These are phyloP conservation scores for Rhopilema esculentum DNA, from an alignment of 30 jellyfish, hydroid and myxozoan species.

Conservation along the genomic window DNA sequence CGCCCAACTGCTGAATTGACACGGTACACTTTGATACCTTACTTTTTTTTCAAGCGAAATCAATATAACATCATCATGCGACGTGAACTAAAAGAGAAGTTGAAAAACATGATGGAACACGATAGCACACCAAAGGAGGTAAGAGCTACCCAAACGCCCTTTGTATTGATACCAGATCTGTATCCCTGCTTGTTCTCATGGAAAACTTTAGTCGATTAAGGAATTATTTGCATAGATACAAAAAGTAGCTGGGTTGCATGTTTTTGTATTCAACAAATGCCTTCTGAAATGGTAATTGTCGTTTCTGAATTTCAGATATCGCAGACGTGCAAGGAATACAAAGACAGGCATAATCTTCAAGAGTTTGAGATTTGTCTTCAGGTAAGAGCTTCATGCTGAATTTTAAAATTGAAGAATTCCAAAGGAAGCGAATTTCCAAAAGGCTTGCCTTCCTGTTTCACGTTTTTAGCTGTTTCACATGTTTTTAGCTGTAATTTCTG, in stretches of 20 bases:
- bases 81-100: slow-evolving; percentile 78
- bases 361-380: slow-evolving; percentile 89
- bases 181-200: too few relatives aligned
- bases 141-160: background rate
- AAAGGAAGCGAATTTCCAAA: background rate
- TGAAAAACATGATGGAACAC: slow-evolving; percentile 84
- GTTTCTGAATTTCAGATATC: slow-evolving; percentile 63
- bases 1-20: too few relatives aligned
- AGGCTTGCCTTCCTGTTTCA: too few relatives aligned
- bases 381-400: slow-evolving; percentile 46
- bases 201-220: too few relatives aligned
- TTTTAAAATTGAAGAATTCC: background rate
- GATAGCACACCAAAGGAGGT: slow-evolving; percentile 91
- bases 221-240: too few relatives aligned
- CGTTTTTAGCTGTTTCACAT: too few relatives aligned
- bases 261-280: too few relatives aligned
- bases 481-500: background rate
- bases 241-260: too few relatives aligned
- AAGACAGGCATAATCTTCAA: slow-evolving; percentile 77
- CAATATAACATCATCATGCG: slow-evolving; percentile 82
- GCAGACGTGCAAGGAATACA: slow-evolving; percentile 83
- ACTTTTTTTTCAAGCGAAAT: slow-evolving; percentile 49
- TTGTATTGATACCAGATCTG: too few relatives aligned
- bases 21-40: background rate
- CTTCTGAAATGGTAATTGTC: too few relatives aligned